Base-by-base conservation (phyloP, 2,888 invertebrate genomes). In the Eupelmus urozonus region DNA sequence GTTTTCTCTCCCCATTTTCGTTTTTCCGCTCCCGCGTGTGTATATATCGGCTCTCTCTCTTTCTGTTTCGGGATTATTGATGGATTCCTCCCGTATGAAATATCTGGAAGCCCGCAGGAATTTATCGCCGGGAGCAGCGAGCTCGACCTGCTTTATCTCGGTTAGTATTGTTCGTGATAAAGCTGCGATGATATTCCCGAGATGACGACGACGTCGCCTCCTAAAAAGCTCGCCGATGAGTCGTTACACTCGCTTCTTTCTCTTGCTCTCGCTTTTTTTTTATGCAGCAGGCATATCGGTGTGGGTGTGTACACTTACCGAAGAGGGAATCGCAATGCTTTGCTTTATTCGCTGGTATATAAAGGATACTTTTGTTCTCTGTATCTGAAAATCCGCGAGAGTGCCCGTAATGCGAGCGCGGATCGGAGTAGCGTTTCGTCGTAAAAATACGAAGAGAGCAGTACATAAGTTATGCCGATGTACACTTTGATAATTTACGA, bases 41-140 rank as follows among this genome's bases (percentile, higher is more conserved):
- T 34, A 34, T 34, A 5, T 34, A 34, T 9, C 34, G 34, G 3
- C 9, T 34, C 9, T 34, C 34, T 63, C 55, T 42, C 20, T 49
- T 53, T 53, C 23, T 45, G 20, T 66, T 74, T 71, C 76, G 49
- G 60, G 82, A 84, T 89, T 90, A 89, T 89, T 89, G 89, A 89
- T 89, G 89, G 88, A 89, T 89, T 89, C 88, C 87, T 87, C 88
- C 88, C 86, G 87, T 89, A 89, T 89, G 89, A 89, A 89, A 89
- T 89, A 89, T 88, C 88, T 87, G 84, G 82, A 78, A 84, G 85
- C 84, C 82, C 81, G 84, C 85, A 87, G 86, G 87, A 89, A 90
- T 90, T 90, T 89, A 90, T 89, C 87, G 88, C 88, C 81, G 84
- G 85, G 85, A 85, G 86, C 87, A 88, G 34, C 85, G 85, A 85